Conservation (phyloP, 2,888 invertebrate genomes). For the Xestoiulus laeticollis region DNA sequence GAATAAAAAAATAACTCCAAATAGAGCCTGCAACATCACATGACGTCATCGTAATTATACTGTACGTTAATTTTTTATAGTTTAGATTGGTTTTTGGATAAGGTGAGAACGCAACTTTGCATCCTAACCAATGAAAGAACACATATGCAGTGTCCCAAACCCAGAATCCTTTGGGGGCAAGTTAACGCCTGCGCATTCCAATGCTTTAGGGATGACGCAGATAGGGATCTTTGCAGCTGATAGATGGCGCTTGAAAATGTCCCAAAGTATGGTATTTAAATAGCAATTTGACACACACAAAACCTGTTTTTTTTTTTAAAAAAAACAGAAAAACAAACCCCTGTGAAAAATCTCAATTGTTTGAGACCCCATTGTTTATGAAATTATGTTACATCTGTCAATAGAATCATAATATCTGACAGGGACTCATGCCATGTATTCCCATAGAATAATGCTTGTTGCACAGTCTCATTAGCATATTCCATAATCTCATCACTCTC, state of each 20-base stretch:
- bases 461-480: too few species aligned
- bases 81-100: neutral
- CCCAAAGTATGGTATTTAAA: neutral
- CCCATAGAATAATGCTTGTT: too few species aligned
- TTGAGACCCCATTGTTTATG: too few species aligned
- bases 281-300: neutral
- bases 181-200: conserved; percentile 34
- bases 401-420: too few species aligned
- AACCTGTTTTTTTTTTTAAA: neutral
- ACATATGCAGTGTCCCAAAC: neutral
- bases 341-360: too few species aligned
- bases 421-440: too few species aligned
- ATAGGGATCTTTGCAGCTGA: neutral
- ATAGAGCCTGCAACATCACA: conserved; percentile 29
- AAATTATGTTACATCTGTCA: neutral
- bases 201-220: neutral
- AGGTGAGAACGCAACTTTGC: neutral
- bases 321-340: too few species aligned
- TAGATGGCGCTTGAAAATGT: conserved; percentile 29
- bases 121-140: neutral
- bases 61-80: neutral
- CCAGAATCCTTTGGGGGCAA: conserved; percentile 32
- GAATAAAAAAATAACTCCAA: conserved; percentile 32
- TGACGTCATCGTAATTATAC: neutral
- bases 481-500: too few species aligned